Evolutionary conservation across 2,888 invertebrate species (phyloP), one percentile per base, ranked within the genome.

Genomic region (Ommatoiulus sabulosus): DNA sequence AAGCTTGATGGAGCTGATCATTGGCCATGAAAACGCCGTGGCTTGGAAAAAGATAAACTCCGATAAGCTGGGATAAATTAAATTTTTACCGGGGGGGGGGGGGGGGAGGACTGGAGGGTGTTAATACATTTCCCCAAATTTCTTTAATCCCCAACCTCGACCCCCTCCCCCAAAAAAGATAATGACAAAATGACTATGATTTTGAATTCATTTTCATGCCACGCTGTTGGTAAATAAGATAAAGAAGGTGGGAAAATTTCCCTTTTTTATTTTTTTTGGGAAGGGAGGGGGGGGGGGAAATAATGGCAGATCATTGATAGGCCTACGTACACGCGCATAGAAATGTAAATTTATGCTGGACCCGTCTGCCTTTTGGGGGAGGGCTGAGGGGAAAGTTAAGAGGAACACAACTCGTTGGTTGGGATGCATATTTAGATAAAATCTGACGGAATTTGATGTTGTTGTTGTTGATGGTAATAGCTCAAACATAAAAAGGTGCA

Each of bases 231-330:
- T 20, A 72, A 72, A 72, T 72, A 72, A 72, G 72, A 72, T 72
- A 72, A 72, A 72, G 24, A 72, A 24, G 72, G 20, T 20, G 72
- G 72, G 24, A 72, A 72, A 24, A 24, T 72, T 72, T 8, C 72
- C 72, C 72, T 8, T 24, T 72, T 24, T 72, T 72, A 8, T 72
- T 24, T 35, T 35, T 72, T 72, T 7, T 72, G 20, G 24, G 24
- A 24, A 24, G 72, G 72, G 63, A n/a, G n/a, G 63, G 63, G 63
- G 20, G 17, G n/a, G 63, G 20, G 24, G 24, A 72, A 72, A 24
- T 72, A 72, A 72, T 72, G 72, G 72, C 72, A 72, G 72, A 72
- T 72, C 72, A 72, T 72, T 72, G 72, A 72, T 72, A 72, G 72
- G 24, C 72, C 72, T 72, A 72, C 72, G 72, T 72, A 72, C 72